Percentiles rank a stretch among this genome's conserved stretches.
These are phyloP conservation scores for Carpatolechia fugitivella DNA, from an alignment of 2,888 invertebrate species.

Conservation along the genomic window DNA sequence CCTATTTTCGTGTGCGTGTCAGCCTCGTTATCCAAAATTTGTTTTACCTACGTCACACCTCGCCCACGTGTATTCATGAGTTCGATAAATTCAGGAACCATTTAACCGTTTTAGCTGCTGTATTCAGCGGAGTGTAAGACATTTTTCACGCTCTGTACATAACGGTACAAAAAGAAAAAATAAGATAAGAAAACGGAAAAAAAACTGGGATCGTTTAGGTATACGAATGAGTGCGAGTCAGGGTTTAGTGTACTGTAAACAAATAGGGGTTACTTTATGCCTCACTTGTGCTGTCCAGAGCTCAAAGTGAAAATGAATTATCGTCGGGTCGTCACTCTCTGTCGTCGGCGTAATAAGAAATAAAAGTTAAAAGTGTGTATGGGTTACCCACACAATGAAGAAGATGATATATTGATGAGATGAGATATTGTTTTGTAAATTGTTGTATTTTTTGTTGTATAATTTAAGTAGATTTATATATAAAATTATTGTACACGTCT, in stretches of 20 bases:
- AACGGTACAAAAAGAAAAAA: conserved; percentile 36
- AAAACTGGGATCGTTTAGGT: conserved; percentile 8
- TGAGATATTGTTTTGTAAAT: no score
- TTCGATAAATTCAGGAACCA: conserved; percentile 36
- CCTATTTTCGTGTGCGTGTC: conserved; percentile 1
- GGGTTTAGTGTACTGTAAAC: conserved; percentile 14
- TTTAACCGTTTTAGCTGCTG: conserved; percentile 40
- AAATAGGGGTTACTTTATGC: conserved; percentile 5
- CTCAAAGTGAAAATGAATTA: background rate
- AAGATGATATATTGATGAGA: no score
- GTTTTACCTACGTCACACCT: conserved; percentile 6
- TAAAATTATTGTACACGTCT: no score
- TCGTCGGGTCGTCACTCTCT: background rate
- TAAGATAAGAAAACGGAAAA: conserved; percentile 16
- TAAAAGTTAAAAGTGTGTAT: background rate
- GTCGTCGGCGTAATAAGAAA: background rate
- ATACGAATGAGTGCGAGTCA: conserved; percentile 10
- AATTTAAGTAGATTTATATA: no score
- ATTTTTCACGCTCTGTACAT: conserved; percentile 41
- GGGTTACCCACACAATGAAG: no score
- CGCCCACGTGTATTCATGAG: conserved; percentile 13
- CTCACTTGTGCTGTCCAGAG: background rate
- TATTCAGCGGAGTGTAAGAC: conserved; percentile 39
- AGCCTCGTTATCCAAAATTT: conserved; percentile 12
- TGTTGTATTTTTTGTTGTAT: no score